A percentile compares a stretch with the other conserved stretches of the same genome.
Conservation (phyloP, 2,113 vertebrate genomes). For the Carassius auratus region DNA sequence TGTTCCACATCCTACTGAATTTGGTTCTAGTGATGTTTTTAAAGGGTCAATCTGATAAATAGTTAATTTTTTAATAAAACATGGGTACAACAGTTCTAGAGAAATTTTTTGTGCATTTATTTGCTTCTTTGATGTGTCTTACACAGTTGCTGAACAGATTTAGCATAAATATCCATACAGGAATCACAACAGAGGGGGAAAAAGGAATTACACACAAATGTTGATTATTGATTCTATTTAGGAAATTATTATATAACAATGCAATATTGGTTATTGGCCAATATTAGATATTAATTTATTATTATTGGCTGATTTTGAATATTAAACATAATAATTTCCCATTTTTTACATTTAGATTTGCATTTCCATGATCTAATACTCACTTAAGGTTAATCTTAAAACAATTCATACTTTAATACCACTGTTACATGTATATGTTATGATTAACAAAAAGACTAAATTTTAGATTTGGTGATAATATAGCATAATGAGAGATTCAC, state of each 20-base stretch:
- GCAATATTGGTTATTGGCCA: background rate
- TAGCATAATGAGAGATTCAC: background rate
- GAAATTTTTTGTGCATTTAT: background rate
- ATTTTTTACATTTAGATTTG: background rate
- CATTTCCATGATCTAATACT: background rate
- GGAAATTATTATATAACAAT: background rate
- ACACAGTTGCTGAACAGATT: background rate
- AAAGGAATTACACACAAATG: background rate
- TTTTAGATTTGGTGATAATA: background rate
- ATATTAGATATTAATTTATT: background rate
- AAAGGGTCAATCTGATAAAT: background rate
- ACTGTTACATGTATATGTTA: no score
- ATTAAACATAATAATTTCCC: background rate
- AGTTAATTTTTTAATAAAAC: background rate
- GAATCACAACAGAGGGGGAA: background rate
- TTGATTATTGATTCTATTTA: background rate
- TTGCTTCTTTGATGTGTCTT: slow-evolving; percentile 7
- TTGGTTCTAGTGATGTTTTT: background rate
- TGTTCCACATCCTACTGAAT: slow-evolving; percentile 16
- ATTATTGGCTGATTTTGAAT: background rate
- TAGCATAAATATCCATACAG: background rate
- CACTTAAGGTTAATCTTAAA: no score
- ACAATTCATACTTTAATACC: no score
- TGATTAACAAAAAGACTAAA: background rate
- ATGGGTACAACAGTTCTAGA: background rate